Evolutionary conservation across 2,113 vertebrate genomes (phyloP).

Genomic region (Puffinus mauretanicus): DNA sequence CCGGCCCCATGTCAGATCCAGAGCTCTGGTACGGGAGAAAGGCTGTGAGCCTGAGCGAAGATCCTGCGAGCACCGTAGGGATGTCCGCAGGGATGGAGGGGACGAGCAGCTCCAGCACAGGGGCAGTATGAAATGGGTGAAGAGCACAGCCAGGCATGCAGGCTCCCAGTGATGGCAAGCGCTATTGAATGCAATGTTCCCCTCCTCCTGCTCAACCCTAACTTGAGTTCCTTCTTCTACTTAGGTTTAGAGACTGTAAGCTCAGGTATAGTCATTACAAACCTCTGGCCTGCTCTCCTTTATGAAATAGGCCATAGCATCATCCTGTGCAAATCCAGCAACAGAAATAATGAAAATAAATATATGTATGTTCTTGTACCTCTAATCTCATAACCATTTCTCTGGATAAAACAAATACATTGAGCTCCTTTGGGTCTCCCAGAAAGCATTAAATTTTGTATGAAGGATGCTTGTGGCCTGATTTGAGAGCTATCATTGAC

Average conservation of each 20-base stretch:
- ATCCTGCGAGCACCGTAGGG: background rate
- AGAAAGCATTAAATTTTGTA: background rate
- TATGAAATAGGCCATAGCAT: background rate
- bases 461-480: background rate
- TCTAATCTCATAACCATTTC: background rate
- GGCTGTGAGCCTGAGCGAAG: background rate
- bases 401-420: background rate
- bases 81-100: accelerated
- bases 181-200: background rate
- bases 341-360: background rate
- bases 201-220: background rate
- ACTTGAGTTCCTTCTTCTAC: background rate
- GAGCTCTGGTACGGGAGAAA: background rate
- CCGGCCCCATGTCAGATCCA: background rate
- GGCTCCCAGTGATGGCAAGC: background rate
- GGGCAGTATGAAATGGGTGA: background rate
- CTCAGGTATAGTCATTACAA: background rate
- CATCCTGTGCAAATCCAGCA: background rate
- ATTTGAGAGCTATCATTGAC: background rate
- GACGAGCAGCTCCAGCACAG: background rate
- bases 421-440: background rate
- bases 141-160: background rate
- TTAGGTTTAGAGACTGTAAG: background rate
- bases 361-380: background rate
- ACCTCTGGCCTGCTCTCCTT: background rate